Base-by-base conservation (phyloP, 2,888 invertebrate genomes). In the Hyposoter didymator region DNA sequence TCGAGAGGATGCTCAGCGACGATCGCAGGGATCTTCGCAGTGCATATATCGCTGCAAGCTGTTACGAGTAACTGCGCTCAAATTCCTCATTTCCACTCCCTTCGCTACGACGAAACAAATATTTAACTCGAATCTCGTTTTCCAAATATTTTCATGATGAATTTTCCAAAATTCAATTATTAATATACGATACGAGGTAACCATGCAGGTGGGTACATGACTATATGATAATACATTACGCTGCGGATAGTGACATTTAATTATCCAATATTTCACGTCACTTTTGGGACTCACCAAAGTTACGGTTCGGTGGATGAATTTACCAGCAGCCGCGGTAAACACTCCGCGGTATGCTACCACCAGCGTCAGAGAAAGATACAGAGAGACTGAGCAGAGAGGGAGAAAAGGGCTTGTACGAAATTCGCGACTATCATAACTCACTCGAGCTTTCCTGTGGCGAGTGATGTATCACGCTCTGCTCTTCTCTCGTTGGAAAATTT, bases 201-300 rank as follows among this genome's bases (percentile, higher is more conserved):
- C 8, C 22, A 73, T 52, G 7, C 35, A 52, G 43, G 19, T 32
- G 14, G 28, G 28, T 59, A 14, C 35, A 70, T 62, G 28, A 49
- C 17, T 69, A n/a, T 55, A 70, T 47, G 79, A 76, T 72, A 82
- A 72, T 52, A 32, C 59, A 74, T 84, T 66, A 80, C 69, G 67
- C n/a, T 52, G 32, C 49, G 49, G 22, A 78, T 83, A 80, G 80
- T 66, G 80, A 84, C 83, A 84, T 85, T 85, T 85, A 85, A 83
- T 85, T 85, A 85, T 84, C 67, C 73, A 69, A 85, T 85, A 85
- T 85, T 80, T 85, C 84, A 85, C 49, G 85, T 80, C 84, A 84
- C 76, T 85, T 84, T 85, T 84, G 82, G 45, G 49, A 73, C 76
- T 43, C 69, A 80, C 73, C 45, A 84, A 84, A 85, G 85, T 85